Base-by-base conservation (phyloP, 1,140 invertebrate genomes). In the Gryllus bimaculatus region DNA sequence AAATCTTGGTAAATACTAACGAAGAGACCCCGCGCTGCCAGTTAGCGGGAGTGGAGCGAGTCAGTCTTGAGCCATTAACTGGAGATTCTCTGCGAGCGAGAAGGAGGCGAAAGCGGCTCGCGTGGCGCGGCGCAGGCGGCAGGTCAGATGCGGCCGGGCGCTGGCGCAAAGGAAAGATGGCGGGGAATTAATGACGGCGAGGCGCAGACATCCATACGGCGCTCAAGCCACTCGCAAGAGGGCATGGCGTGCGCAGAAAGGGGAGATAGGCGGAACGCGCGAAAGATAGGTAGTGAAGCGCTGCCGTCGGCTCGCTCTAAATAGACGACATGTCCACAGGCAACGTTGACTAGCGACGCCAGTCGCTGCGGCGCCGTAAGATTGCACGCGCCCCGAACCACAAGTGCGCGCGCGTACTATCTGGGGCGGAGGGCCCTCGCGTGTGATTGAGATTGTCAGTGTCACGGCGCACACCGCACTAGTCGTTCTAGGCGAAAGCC, bases 31-130 rank as follows among this genome's bases (percentile, higher is more conserved):
- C 54, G 2, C 2, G 54, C 54, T 66, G 54, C n/a, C n/a, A n/a
- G 54, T 13, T 66, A 66, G 54, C 18, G 18, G 18, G 10, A 66
- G 54, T 13, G 54, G n/a, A 66, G 54, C 18, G 54, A 66, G 54
- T 66, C 54, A 66, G 54, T 66, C 54, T 66, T 66, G 54, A 66
- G 18, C 54, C 54, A 66, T 66, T 66, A 66, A 66, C 54, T 66
- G 54, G 54, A 66, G 54, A 66, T 66, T 66, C 54, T 66, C 54
- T 66, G 54, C 54, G 18, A 1, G 18, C 54, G 18, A 66, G 54
- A 66, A 7, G 54, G 7, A 66, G 18, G 10, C 54, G 54, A 18
- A 66, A 66, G 10, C 54, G 54, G 54, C n/a, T n/a, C n/a, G 10
- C 18, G 54, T 2, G 1, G 54, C 10, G 18, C 18, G 54, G 18